Conservation (phyloP, 2,888 invertebrate species). For the Cephus nigrinus region DNA sequence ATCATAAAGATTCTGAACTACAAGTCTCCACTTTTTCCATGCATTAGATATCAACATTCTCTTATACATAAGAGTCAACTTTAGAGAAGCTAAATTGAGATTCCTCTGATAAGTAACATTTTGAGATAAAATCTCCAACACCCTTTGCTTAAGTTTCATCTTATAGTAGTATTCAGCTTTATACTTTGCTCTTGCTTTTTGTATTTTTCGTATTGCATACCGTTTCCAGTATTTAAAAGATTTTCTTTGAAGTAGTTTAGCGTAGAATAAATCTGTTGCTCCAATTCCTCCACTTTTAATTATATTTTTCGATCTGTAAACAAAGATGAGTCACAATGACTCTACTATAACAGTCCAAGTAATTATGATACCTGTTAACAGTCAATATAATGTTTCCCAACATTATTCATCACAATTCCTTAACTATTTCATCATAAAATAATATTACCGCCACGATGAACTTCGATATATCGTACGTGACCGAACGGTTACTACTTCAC, state of each 20-base stretch:
- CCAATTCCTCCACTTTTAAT: neutral
- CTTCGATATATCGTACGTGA: neutral
- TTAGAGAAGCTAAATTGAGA: neutral
- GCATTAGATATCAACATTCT: neutral
- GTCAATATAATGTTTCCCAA: neutral
- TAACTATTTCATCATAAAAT: neutral
- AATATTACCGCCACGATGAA: neutral
- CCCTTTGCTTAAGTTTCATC: neutral
- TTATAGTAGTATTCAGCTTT: neutral
- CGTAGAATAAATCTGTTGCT: neutral
- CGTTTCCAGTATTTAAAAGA: conserved; percentile 1
- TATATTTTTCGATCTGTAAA: neutral
- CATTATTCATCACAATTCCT: neutral
- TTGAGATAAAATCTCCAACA: neutral
- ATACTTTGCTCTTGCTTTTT: neutral
- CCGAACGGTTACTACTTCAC: neutral
- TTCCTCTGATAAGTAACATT: neutral
- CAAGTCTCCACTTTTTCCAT: neutral
- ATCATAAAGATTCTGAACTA: neutral
- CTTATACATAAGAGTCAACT: neutral
- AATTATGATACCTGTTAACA: neutral
- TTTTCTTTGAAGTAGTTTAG: neutral
- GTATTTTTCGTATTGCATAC: neutral
- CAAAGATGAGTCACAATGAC: neutral
- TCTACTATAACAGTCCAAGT: neutral